A percentile compares a stretch with the other conserved stretches of the same genome.
Evolutionary conservation across 2,113 vertebrate species (phyloP).

Genomic region (Bufo bufo): DNA sequence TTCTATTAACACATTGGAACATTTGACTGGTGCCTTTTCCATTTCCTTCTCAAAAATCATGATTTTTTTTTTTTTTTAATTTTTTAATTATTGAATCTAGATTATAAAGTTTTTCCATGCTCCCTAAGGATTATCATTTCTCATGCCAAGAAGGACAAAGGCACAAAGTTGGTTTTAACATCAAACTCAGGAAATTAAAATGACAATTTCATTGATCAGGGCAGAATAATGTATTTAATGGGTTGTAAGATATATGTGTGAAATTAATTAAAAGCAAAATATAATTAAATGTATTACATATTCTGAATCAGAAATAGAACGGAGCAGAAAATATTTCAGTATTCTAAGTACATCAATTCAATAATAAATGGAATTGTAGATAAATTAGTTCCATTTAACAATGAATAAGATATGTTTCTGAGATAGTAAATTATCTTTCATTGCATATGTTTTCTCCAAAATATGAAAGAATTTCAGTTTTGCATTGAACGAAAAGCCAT

Average conservation of each 20-base stretch:
- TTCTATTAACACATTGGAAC: slow-evolving; percentile 29
- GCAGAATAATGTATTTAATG: not conserved
- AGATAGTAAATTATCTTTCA: not conserved
- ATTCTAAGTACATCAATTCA: not conserved
- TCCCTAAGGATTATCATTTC: not conserved
- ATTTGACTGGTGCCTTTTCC: not conserved
- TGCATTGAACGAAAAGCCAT: too few relatives aligned
- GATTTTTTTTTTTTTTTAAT: not conserved
- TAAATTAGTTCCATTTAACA: not conserved
- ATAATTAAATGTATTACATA: not conserved
- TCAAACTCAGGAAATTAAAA: not conserved
- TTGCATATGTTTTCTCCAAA: not conserved
- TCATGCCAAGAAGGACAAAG: not conserved
- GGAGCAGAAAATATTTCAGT: not conserved
- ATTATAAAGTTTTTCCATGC: not conserved
- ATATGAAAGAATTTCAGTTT: too few relatives aligned
- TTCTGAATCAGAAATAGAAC: not conserved
- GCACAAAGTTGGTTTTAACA: not conserved
- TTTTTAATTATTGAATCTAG: not conserved
- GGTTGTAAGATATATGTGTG: not conserved
- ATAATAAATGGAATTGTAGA: not conserved
- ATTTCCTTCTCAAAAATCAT: not conserved
- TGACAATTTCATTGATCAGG: not conserved
- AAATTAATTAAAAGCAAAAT: not conserved
- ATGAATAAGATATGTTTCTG: not conserved